These are phyloP conservation scores for Chloromyia formosa DNA, from an alignment of 2,888 invertebrate species.

Conservation along the genomic window DNA sequence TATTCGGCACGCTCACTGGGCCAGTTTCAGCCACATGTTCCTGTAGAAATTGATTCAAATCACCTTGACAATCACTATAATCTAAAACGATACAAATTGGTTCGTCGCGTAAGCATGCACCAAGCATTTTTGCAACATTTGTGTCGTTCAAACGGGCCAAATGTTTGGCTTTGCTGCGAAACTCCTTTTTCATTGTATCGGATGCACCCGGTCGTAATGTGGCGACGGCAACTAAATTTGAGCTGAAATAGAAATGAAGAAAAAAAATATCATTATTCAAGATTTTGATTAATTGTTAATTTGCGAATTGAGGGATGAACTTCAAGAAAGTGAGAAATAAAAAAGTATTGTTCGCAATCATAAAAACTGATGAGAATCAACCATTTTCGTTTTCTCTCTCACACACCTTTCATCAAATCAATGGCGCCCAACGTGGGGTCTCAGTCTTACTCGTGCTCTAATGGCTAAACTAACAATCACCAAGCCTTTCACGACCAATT, in stretches of 20 bases:
- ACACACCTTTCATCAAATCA: no score
- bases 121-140: constrained; percentile 77
- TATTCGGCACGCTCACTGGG: constrained; percentile 70
- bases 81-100: constrained; percentile 81
- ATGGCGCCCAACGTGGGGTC: no score
- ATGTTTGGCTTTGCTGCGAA: constrained; percentile 76
- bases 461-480: no score
- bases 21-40: constrained; percentile 80
- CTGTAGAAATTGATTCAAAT: constrained; percentile 85
- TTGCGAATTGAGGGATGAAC: no score
- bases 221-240: constrained; percentile 76
- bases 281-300: no score
- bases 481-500: no score
- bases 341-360: no score
- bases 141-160: constrained; percentile 75
- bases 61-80: constrained; percentile 72
- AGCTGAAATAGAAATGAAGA: constrained; percentile 53
- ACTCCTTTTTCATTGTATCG: constrained; percentile 72
- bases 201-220: constrained; percentile 71
- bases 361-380: no score
- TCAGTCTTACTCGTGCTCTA: no score
- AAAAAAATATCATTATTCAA: no score
- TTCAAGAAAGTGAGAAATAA: no score
- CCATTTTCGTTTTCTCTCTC: no score
- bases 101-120: constrained; percentile 76